Percentiles rank a stretch among this genome's conserved stretches.
Evolutionary conservation across 2,888 invertebrate species (phyloP).

Genomic region (Petrolisthes cinctipes): DNA sequence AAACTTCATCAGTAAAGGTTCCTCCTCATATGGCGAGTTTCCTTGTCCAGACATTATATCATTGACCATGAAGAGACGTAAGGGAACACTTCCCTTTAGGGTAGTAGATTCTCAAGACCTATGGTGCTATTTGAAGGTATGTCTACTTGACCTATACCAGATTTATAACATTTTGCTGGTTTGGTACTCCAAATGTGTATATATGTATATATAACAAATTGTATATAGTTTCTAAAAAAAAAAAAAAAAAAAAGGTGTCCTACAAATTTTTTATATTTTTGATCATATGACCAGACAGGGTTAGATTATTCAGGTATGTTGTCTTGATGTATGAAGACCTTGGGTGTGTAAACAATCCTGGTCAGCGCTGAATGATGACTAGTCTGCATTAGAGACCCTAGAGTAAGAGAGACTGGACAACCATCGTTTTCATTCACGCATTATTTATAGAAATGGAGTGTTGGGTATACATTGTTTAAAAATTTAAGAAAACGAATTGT

Average conservation of each 20-base stretch:
- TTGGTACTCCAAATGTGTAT: slow-evolving; percentile 3
- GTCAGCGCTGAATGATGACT: slow-evolving; percentile 39
- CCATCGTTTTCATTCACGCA: background rate
- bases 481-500: too few relatives aligned
- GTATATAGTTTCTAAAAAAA: slow-evolving; percentile 46
- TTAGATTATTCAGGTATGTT: slow-evolving; percentile 57
- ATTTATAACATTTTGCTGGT: background rate
- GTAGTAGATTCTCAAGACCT: slow-evolving; percentile 36
- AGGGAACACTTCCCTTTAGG: background rate
- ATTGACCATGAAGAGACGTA: slow-evolving; percentile 5
- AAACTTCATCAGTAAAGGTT: background rate
- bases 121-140: slow-evolving; percentile 47
- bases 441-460: too few relatives aligned
- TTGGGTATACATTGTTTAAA: too few relatives aligned
- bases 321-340: slow-evolving; percentile 26
- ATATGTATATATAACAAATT: slow-evolving; percentile 45
- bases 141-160: slow-evolving; percentile 20
- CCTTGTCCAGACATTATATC: background rate
- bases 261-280: slow-evolving; percentile 60
- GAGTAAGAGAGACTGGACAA: background rate
- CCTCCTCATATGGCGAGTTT: too few relatives aligned
- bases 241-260: slow-evolving; percentile 38
- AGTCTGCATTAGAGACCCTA: slow-evolving; percentile 3
- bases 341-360: slow-evolving; percentile 35
- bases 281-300: slow-evolving; percentile 55